phyloP scores from a whole-genome alignment of 2,797 vertebrate species.

The Hemibagrus guttatus region DNA sequence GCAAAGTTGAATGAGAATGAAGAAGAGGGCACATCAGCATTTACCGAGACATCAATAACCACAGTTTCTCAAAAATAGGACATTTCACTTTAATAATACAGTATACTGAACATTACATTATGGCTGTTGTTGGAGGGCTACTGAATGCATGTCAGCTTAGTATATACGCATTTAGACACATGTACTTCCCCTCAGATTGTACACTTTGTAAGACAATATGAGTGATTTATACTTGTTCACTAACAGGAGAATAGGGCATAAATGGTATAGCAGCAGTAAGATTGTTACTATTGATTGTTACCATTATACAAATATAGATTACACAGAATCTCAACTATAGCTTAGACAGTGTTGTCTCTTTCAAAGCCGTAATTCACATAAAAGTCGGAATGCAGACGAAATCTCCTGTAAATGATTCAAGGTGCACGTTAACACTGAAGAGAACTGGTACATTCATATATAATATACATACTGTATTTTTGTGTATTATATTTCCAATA shows the following conservation, averaged over 20 bases:
- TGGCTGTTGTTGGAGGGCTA: slow-evolving; percentile 62
- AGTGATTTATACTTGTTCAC: slow-evolving; percentile 62
- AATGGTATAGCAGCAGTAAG: slow-evolving; percentile 83
- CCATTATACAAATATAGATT: slow-evolving; percentile 56
- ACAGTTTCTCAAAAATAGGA: slow-evolving; percentile 80
- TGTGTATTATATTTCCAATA: slow-evolving; percentile 40
- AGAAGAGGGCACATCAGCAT: not conserved
- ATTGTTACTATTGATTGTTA: slow-evolving; percentile 66
- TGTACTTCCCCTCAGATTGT: slow-evolving; percentile 56
- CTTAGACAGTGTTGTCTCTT: slow-evolving; percentile 40
- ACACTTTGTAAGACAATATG: slow-evolving; percentile 67
- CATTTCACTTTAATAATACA: slow-evolving; percentile 80
- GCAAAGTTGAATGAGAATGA: slow-evolving; percentile 26
- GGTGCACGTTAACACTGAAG: slow-evolving; percentile 50
- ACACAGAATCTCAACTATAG: slow-evolving; percentile 61
- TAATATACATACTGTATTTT: slow-evolving; percentile 54
- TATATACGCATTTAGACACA: slow-evolving; percentile 65
- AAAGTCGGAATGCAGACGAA: slow-evolving; percentile 32
- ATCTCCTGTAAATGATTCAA: slow-evolving; percentile 65
- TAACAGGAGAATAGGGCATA: slow-evolving; percentile 74
- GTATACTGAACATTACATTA: slow-evolving; percentile 71
- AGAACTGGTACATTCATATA: slow-evolving; percentile 65
- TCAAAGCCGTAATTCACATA: slow-evolving; percentile 35
- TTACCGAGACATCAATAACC: slow-evolving; percentile 45
- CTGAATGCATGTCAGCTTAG: slow-evolving; percentile 66